These are phyloP conservation scores for Delia radicum DNA, from an alignment of 1,140 invertebrate genomes.

Conservation along the genomic window DNA sequence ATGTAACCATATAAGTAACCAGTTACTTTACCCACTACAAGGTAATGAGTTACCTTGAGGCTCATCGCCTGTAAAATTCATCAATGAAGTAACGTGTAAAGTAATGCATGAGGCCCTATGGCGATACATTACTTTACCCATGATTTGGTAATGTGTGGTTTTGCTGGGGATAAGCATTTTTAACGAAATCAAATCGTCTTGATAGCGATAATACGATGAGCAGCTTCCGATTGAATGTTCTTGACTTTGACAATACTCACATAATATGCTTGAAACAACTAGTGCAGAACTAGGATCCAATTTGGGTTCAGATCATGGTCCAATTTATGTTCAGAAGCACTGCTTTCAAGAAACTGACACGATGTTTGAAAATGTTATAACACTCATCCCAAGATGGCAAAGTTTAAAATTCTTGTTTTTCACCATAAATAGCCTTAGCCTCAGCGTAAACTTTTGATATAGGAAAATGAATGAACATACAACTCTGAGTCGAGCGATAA, in stretches of 20 bases:
- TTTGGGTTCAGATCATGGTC: neutral
- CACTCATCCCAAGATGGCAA: conserved; percentile 19
- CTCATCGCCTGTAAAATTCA: no score
- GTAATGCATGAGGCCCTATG: no score
- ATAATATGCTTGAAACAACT: neutral
- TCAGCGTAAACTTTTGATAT: conserved; percentile 6
- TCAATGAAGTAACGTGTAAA: no score
- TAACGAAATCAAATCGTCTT: neutral
- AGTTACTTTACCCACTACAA: no score
- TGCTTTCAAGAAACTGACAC: conserved; percentile 13
- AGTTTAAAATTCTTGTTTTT: conserved; percentile 11
- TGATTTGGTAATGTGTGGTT: no score
- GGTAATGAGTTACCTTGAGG: no score
- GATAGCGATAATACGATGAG: neutral
- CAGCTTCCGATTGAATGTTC: neutral
- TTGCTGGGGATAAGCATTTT: neutral
- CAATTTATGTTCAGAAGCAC: neutral
- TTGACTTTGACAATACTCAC: neutral
- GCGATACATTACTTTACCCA: no score
- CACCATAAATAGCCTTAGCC: neutral
- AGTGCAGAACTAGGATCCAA: neutral
- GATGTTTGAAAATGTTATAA: conserved; percentile 9
- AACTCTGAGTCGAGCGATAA: neutral
- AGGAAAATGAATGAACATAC: neutral
- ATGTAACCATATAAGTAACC: no score